Base-by-base conservation (phyloP, 2,888 invertebrate species). In the Leucophora obtusa region DNA sequence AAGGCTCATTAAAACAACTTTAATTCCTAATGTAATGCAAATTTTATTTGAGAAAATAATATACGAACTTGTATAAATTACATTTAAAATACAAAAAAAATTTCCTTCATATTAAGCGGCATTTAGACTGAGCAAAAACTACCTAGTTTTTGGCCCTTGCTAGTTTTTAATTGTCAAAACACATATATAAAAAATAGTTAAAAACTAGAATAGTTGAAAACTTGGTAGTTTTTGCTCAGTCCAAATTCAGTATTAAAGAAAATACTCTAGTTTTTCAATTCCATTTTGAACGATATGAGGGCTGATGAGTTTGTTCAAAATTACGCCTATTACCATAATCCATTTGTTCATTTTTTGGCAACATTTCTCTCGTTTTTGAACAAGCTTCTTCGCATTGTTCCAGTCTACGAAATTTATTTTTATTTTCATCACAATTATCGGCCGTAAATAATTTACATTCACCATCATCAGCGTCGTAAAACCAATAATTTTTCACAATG, bases 401-500 rank as follows among this genome's bases (percentile, higher is more conserved):
- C 62, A 89, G 43, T 0, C 85, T 84, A 14, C 82, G 83, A 38
- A 88, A 88, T 14, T 86, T 87, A 82, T 88, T 88, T 17, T 71
- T 83, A 60, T 87, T 89, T 51, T 84, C 78, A 76, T 88, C 89
- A 38, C 88, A 88, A 59, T 84, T 84, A 70, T 88, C 87, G 11
- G 88, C 83, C 11, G 89, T 88, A 28, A 88, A 88, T 38, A 89
- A 74, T 82, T 87, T 87, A 14, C 88, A 88, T 47, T 86, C 80
- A 17, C 82, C 83, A 77, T 86, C 85, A 0, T 85, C 86, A 17
- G 86, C 85, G 73, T 88, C 89, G 69, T 86, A 89, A 74, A 87
- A 89, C 89, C 88, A 88, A 73, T 78, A 88, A 35, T 88, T 88
- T 4, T 84, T 77, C 0, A 84, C 47, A 1, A 84, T 60, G 0